Evolutionary conservation across 2,113 vertebrate species (phyloP), one percentile per base, ranked within the genome.

Genomic region (Pedionomus torquatus): DNA sequence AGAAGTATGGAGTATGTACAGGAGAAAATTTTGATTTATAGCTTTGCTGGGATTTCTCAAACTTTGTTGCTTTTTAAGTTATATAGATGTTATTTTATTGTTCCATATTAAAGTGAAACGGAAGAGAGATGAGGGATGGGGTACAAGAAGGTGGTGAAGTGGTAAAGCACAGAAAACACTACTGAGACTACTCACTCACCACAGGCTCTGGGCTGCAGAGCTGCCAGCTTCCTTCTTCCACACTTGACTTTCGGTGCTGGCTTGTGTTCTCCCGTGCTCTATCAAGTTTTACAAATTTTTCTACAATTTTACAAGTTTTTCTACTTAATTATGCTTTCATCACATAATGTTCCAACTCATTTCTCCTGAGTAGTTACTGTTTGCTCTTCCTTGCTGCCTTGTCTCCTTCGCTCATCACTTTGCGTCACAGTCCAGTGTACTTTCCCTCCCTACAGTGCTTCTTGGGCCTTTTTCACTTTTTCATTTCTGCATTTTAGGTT

Each of bases 181-280:
- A 11, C 31, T 35, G 24, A 63, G 68, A 37, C 33, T 1, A 2
- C 43, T 51, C 1, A 1, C 49, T 70, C 1, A 1, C 13, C 1
- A 1, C 9, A 7, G 52, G 63, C 64, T 41, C 46, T 49, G 85
- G 46, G 4, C 46, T 14, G 7, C 48, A 46, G 28, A 46, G 7
- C 39, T 89, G 33, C 17, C 7, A 1, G 1, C n/a, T 70, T 66
- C 37, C 37, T 57, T 49, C 31, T 14, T 25, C 8, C 7, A 1
- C 0, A 0, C 24, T 7, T 54, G 48, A 9, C 14, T 81, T 58
- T 63, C 44, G 31, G 12, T 37, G 30, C 37, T 78, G 39, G 30
- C 43, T 63, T 26, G 5, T 60, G 15, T 44, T 60, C 48, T n/a
- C 31, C 17, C 55, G 72, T 74, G 35, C 35, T 71, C 5, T 60